Evolutionary conservation across 1,140 invertebrate species (phyloP), one percentile per base, ranked within the genome.

Genomic region (Brachionus koreanus): DNA sequence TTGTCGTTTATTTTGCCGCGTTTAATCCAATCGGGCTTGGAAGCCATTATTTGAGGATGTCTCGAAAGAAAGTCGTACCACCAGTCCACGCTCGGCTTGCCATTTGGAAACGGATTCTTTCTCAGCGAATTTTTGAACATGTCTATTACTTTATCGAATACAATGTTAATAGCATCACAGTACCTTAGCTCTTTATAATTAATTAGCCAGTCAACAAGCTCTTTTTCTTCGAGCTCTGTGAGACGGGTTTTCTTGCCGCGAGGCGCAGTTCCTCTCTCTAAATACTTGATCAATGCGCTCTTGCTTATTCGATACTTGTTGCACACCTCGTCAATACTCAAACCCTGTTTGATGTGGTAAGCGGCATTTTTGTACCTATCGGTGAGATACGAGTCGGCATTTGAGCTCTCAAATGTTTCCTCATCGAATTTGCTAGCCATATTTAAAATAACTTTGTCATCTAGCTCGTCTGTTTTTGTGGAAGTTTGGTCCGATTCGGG

Each of bases 61-160:
- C 77, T 63, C 19, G 77, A 81, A 9, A 81, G 25, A 42, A 81
- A 81, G 35, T 81, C 77, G n/a, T 81, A 81, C 77, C 77, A 81
- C 77, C 77, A 81, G 25, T 81, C 77, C 1, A 81, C 43, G 13
- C 49, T 63, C 3, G 77, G 77, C 35, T 67, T 63, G 10, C 77
- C 77, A 29, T 81, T 81, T 3, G 37, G 37, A 49, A 81, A 81
- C 10, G 77, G 77, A 63, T 81, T 81, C 29, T 63, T 63, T 65
- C 77, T 29, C 0, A 5, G 16, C 29, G 77, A 81, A 42, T 37
- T 16, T 35, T 63, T 39, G 39, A 81, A 81, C 43, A 81, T 63
- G 49, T 81, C 23, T 10, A 61, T 23, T 13, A 81, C 77, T 39
- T 81, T 81, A 35, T 81, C 49, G 19, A 63, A 63, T 10, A 81